A percentile compares a stretch with the other conserved stretches of the same genome.
Conservation (phyloP, 2,888 invertebrate species). For the Ganaspis brasiliensis region DNA sequence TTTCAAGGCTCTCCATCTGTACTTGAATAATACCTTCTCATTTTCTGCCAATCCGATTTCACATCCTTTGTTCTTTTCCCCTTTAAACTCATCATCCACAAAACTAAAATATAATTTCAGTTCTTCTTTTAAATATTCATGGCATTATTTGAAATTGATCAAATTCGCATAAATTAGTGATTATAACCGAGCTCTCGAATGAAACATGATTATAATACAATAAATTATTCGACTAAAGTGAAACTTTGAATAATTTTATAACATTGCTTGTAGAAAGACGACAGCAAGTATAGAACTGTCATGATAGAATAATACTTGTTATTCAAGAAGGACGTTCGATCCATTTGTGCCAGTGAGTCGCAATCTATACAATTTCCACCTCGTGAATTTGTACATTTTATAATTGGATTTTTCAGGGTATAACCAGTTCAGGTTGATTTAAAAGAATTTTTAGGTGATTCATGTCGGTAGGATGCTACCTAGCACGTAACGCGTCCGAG, state of each 20-base stretch:
- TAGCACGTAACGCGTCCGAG: slow-evolving; percentile 72
- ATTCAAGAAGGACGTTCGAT: slow-evolving; percentile 32
- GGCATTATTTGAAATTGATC: not conserved
- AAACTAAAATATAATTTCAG: not conserved
- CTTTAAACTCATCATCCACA: not conserved
- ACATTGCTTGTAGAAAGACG: not conserved
- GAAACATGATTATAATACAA: not conserved
- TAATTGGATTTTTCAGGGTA: not conserved
- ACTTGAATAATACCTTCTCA: slow-evolving; percentile 41
- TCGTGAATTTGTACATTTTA: not conserved
- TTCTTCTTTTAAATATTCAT: not conserved
- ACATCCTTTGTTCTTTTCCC: not conserved
- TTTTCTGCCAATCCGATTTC: slow-evolving; percentile 22
- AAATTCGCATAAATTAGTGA: slow-evolving; percentile 1
- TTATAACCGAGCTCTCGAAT: not conserved
- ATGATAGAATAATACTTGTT: slow-evolving; percentile 25
- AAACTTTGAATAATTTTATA: slow-evolving; percentile 27
- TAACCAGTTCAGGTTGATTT: not conserved
- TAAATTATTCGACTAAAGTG: not conserved
- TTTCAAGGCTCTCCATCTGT: slow-evolving; percentile 68
- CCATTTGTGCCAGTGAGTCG: slow-evolving; percentile 9
- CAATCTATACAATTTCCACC: slow-evolving; percentile 4
- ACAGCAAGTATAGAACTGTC: slow-evolving; percentile 16
- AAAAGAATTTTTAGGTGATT: slow-evolving; percentile 3
- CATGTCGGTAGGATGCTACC: slow-evolving; percentile 58